Percentiles rank a stretch among this genome's conserved stretches.
Evolutionary conservation across 2,113 vertebrate genomes (phyloP).

Genomic region (Columbina picui): DNA sequence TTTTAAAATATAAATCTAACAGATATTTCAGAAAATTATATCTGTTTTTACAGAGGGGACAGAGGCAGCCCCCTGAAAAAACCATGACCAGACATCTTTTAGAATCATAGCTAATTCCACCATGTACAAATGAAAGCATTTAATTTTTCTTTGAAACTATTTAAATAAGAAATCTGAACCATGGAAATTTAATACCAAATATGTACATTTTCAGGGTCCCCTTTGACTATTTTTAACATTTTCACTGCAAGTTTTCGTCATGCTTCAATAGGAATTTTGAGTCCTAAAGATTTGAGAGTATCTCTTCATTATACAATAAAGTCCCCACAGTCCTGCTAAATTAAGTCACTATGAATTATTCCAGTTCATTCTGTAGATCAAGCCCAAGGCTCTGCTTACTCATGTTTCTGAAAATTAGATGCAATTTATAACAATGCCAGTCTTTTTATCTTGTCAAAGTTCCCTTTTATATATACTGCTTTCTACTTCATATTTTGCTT

Average conservation of each 20-base stretch:
- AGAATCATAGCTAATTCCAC: neutral
- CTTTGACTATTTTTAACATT: neutral
- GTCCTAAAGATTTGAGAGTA: neutral
- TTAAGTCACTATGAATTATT: constrained; percentile 19
- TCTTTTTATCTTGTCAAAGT: neutral
- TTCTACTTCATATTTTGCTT: neutral
- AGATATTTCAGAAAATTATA: neutral
- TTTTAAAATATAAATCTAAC: neutral
- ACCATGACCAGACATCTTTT: neutral
- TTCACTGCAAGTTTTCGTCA: neutral
- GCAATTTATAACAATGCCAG: neutral
- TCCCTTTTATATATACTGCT: neutral
- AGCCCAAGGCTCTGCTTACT: constrained; percentile 22
- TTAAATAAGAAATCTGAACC: neutral
- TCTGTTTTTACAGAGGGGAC: neutral
- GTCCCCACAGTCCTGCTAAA: neutral
- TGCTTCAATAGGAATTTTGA: neutral
- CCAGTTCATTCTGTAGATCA: constrained; percentile 19
- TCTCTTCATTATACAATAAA: constrained; percentile 1
- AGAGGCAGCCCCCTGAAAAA: neutral
- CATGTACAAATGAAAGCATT: neutral
- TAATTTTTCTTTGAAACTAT: neutral
- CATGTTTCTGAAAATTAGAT: constrained; percentile 25
- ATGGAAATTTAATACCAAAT: neutral
- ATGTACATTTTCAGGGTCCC: neutral